Evolutionary conservation across 2,113 vertebrate genomes (phyloP).

Genomic region (Pteruthius melanotis): DNA sequence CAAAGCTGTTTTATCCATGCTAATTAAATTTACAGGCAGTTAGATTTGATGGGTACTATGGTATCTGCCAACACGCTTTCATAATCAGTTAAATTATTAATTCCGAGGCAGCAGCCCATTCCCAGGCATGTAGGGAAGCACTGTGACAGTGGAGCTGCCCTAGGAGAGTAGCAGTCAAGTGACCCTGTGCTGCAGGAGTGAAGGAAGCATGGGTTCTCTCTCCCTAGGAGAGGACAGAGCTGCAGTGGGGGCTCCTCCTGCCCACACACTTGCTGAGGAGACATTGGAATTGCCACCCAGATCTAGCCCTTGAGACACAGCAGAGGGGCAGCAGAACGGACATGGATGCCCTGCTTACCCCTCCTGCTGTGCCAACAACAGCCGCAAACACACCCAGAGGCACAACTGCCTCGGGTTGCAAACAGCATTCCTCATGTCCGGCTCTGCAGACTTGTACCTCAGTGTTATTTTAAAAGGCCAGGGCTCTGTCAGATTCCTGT

Average conservation of each 20-base stretch:
- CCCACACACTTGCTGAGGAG: not conserved
- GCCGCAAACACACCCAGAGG: not conserved
- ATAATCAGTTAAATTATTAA: slow-evolving; percentile 60
- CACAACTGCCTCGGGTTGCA: fast-evolving
- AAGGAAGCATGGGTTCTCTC: not conserved
- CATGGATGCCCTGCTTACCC: fast-evolving
- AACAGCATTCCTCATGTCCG: fast-evolving
- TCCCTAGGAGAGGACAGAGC: not conserved
- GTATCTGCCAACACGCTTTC: slow-evolving; percentile 66
- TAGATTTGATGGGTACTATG: slow-evolving; percentile 59
- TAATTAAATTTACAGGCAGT: slow-evolving; percentile 71
- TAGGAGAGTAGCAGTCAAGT: not conserved
- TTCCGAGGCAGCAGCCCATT: slow-evolving; percentile 22
- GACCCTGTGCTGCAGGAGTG: not conserved
- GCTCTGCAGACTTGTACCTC: not conserved
- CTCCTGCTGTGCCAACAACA: not conserved
- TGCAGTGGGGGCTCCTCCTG: not conserved
- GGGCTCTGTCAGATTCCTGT: no score
- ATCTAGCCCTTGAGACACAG: not conserved
- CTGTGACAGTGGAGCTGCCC: not conserved
- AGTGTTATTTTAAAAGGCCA: not conserved
- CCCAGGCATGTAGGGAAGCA: not conserved
- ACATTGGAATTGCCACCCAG: not conserved
- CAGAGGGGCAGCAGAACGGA: not conserved
- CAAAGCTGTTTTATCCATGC: slow-evolving; percentile 30